Evolutionary conservation across 2,888 invertebrate genomes (phyloP).

Genomic region (Eurytoma adleriae): DNA sequence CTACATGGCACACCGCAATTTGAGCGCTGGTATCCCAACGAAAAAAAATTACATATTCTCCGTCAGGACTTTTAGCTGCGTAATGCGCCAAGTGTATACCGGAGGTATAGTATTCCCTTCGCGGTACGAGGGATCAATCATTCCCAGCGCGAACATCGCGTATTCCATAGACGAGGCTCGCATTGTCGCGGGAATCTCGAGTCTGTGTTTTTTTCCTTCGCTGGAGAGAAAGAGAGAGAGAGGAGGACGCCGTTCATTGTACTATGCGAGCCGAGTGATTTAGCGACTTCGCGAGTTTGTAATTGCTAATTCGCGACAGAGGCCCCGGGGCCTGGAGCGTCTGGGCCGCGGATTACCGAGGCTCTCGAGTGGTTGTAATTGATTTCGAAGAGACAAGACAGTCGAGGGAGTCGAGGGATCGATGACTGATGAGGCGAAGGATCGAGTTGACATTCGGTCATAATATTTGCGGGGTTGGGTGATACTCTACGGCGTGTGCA

Average conservation of each 20-base stretch:
- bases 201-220: neutral
- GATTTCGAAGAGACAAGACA: neutral
- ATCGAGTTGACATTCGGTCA: constrained; percentile 8
- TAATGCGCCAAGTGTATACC: too few species aligned
- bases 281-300: constrained; percentile 15
- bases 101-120: too few species aligned
- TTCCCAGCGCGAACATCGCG: constrained; percentile 1
- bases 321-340: neutral
- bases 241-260: neutral
- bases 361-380: neutral
- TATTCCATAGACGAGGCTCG: neutral
- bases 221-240: neutral
- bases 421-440: neutral
- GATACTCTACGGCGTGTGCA: neutral
- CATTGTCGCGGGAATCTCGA: neutral
- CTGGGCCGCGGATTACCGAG: neutral
- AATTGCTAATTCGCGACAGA: constrained; percentile 10
- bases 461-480: neutral
- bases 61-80: too few species aligned
- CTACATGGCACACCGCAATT: too few species aligned
- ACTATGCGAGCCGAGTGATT: constrained; percentile 18
- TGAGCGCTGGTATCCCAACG: too few species aligned
- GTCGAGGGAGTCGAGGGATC: neutral
- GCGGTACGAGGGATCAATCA: constrained; percentile 9
- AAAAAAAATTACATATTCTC: too few species aligned